phyloP scores from a whole-genome alignment of 2,888 invertebrate genomes.

The Seira sanloemensis region DNA sequence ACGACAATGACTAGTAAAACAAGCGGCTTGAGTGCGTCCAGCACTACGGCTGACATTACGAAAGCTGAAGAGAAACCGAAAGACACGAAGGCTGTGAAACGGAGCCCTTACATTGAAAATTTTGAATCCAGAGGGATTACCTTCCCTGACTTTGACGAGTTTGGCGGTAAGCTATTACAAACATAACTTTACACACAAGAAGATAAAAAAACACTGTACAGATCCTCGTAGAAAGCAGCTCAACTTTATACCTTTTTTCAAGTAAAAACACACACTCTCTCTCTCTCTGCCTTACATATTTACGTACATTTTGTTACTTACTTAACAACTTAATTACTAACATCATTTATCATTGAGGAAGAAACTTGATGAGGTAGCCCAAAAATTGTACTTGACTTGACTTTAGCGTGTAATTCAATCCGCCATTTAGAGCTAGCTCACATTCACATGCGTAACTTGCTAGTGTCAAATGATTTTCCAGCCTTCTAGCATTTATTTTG shows the following conservation, averaged over 20 bases:
- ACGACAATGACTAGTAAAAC: slow-evolving; percentile 25
- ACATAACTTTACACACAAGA: too few relatives aligned
- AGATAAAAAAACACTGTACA: slow-evolving; percentile 19
- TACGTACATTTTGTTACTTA: background rate
- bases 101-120: slow-evolving; percentile 71
- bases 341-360: background rate
- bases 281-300: slow-evolving; percentile 3
- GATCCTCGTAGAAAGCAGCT: background rate
- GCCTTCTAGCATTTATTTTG: background rate
- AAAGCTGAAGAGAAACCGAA: slow-evolving; percentile 66
- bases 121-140: slow-evolving; percentile 70
- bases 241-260: background rate
- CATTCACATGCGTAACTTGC: background rate
- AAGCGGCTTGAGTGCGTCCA: slow-evolving; percentile 18
- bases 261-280: too few relatives aligned
- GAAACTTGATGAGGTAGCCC: background rate
- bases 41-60: slow-evolving; percentile 28
- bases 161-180: slow-evolving; percentile 73
- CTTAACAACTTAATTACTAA: slow-evolving; percentile 2
- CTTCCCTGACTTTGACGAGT: slow-evolving; percentile 73
- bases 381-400: background rate
- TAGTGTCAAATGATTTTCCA: background rate
- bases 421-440: background rate
- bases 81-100: slow-evolving; percentile 73
- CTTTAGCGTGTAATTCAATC: background rate